Conservation (phyloP, 2,113 vertebrate genomes). For the Corydoras maculifer region DNA sequence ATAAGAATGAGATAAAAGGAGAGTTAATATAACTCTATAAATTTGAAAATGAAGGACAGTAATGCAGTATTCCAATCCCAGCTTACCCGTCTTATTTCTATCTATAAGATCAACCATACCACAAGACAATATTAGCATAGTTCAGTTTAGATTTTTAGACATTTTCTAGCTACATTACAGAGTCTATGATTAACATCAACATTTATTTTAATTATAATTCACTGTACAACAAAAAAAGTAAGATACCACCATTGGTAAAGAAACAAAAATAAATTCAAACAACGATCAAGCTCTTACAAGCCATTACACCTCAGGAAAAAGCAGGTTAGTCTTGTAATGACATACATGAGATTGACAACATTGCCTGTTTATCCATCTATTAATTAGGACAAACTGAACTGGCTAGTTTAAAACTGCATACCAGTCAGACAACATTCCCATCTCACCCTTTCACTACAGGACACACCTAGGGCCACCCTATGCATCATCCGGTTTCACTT, state of each 20-base stretch:
- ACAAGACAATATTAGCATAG: not conserved
- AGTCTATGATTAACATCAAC: conserved; percentile 12
- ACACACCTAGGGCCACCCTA: conserved; percentile 23
- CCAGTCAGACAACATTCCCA: conserved; percentile 28
- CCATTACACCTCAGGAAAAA: not conserved
- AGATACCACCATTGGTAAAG: not conserved
- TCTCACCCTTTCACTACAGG: conserved; percentile 16
- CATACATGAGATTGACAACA: not conserved
- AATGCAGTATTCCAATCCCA: not conserved
- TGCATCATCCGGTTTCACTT: conserved; percentile 15
- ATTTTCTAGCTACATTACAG: conserved; percentile 33
- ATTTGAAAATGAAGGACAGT: conserved; percentile 20
- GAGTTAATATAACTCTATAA: conserved; percentile 35
- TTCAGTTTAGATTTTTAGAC: not conserved
- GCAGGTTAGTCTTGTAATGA: conserved; percentile 29
- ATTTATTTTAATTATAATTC: not conserved
- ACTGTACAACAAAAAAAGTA: not conserved
- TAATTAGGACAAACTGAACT: not conserved
- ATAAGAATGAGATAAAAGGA: conserved; percentile 70
- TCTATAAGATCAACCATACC: not conserved
- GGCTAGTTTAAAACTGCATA: conserved; percentile 8
- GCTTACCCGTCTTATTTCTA: conserved; percentile 8
- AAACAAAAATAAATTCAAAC: conserved; percentile 4
- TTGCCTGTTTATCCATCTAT: not conserved
- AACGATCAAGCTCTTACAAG: conserved; percentile 5